A percentile compares a stretch with the other conserved stretches of the same genome.
Evolutionary conservation across 2,113 vertebrate species (phyloP).

Genomic region (Phocoena sinus): DNA sequence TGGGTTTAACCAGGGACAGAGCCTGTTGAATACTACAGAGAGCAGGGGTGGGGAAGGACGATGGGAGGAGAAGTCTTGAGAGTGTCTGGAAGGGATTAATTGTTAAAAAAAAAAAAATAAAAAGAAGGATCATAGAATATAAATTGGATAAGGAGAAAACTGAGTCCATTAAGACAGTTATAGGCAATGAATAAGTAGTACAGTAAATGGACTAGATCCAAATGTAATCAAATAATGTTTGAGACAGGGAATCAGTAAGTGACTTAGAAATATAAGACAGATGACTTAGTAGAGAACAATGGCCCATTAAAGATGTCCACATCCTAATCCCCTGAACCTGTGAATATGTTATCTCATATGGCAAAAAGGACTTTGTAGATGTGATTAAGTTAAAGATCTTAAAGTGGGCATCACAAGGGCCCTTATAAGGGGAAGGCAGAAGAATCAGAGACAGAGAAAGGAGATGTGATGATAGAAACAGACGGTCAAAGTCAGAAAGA

Average conservation of each 20-base stretch:
- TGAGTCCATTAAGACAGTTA: neutral
- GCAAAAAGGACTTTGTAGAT: neutral
- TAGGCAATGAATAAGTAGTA: neutral
- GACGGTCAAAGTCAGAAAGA: neutral
- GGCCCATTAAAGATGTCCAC: neutral
- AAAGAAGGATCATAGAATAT: neutral
- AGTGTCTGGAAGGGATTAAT: neutral
- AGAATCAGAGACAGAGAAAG: neutral
- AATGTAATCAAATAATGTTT: conserved; percentile 6
- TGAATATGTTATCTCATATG: neutral
- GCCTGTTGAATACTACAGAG: neutral
- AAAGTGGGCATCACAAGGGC: neutral
- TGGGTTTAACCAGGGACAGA: neutral
- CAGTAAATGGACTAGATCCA: neutral
- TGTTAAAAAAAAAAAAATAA: neutral
- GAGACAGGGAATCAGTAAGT: neutral
- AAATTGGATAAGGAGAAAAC: neutral
- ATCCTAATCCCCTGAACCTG: neutral
- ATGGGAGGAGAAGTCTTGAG: neutral
- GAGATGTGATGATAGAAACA: neutral
- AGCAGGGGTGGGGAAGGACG: too few relatives aligned
- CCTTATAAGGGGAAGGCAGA: neutral
- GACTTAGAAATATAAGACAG: neutral
- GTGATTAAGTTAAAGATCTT: neutral
- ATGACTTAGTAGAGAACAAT: neutral